Base-by-base conservation (phyloP, 2,888 invertebrate genomes). In the Ganaspis brasiliensis region DNA sequence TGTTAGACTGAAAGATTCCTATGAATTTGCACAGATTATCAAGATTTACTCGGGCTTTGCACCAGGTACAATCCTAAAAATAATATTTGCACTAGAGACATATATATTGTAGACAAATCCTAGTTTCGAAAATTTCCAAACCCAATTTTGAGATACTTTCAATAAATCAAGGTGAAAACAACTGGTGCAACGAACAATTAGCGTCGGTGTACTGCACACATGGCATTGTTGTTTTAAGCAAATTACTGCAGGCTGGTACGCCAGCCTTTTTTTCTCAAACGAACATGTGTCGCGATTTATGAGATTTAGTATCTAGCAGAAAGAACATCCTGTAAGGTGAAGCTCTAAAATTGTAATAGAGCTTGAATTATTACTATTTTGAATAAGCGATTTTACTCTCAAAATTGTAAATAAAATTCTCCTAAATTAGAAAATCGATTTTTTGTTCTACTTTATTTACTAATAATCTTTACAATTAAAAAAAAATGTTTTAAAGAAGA, bases 141-240 rank as follows among this genome's bases (percentile, higher is more conserved):
- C 21, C 37, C 45, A 26, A 24, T 67, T 59, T 67, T 14, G 45
- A 45, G 24, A 21, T 67, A 45, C 24, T 67, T 67, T 45, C 67
- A n/a, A 67, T 67, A 67, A 67, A 67, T 67, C 45, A 67, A 67
- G 67, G 37, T n/a, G n/a, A 14, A 67, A 67, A 67, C 67, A 67
- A 67, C 45, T 9, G 67, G 67, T 67, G 67, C 40, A n/a, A 24
- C 21, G 40, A 40, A 67, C 67, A 63, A 63, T 45, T 45, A 45
- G 24, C 67, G 67, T 67, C 24, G 21, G 14, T 45, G 24, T 67
- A 45, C 35, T 77, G 72, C 74, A 67, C 72, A 72, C 45, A 61
- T 63, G 31, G 75, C 70, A 72, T 78, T 73, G 59, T 72, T 75
- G 74, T 78, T 78, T 70, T 73, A 72, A 67, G 67, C 77, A 72